Base-by-base conservation (phyloP, 2,113 vertebrate species). In the Callorhinus ursinus region DNA sequence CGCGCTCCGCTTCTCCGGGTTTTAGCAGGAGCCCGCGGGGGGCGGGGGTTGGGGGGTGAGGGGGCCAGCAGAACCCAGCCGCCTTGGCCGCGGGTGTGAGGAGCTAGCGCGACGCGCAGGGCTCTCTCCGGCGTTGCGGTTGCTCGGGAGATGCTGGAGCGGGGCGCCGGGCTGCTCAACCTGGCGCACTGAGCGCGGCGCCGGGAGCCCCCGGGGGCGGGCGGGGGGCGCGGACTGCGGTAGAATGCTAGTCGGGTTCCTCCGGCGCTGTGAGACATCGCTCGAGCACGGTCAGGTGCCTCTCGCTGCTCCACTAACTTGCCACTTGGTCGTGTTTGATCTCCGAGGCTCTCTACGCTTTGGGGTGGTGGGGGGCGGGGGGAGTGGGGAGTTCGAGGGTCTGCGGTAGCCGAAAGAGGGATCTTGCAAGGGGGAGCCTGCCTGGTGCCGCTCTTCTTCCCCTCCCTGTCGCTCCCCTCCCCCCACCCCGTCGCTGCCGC, bases 231-330 rank as follows among this genome's bases (percentile, higher is more conserved):
- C 94, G 15, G 90, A 95, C 95, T 95, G 97, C 98, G 49, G 98
- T 93, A 94, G 95, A 77, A 96, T 92, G 98, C 82, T 9, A 77
- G 92, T 79, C 42, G 7, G 57, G 74, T 84, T 83, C 71, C 63
- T 79, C 90, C 0, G 82, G 92, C 76, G 71, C 90, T 31, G 80
- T 42, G n/a, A 93, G 86, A 84, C 89, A 10, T n/a, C 59, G 90
- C 94, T 63, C 55, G 57, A n/a, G 79, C 72, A 53, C 67, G 21
- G 80, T 83, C 97, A 96, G 97, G 92, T 89, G 95, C 91, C 22
- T n/a, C 94, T 53, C 21, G 81, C 90, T 65, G 49, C 80, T 53
- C 87, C 94, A 15, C 96, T 96, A 97, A 98, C 95, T 98, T 96
- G 95, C 55, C 81, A 67, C 90, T 95, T 57, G 95, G 69, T 36